Percentiles rank a stretch among this genome's conserved stretches.
Evolutionary conservation across 2,113 vertebrate species (phyloP).

Genomic region (Montifringilla adamsi): DNA sequence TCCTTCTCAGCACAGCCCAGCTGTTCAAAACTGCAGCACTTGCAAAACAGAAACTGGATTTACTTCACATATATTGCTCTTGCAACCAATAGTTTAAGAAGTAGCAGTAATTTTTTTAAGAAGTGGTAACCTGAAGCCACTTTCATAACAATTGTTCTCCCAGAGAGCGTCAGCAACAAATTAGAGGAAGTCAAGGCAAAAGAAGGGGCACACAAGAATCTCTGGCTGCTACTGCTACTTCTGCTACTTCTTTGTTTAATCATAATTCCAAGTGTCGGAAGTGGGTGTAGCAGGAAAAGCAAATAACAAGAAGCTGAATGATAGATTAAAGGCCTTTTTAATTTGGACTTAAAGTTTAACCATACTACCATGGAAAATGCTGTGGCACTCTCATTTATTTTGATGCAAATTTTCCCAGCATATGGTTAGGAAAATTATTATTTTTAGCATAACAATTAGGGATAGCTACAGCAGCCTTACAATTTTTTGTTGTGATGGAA

Average conservation of each 20-base stretch:
- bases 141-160: slow-evolving; percentile 14
- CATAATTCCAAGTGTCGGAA: slow-evolving; percentile 45
- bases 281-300: slow-evolving; percentile 61
- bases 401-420: background rate
- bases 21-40: background rate
- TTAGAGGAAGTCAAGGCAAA: slow-evolving; percentile 46
- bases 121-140: background rate
- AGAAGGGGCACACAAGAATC: slow-evolving; percentile 19
- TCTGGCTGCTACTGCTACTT: background rate
- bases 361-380: background rate
- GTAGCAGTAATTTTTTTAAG: background rate
- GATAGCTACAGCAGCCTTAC: background rate
- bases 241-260: slow-evolving; percentile 37
- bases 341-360: background rate
- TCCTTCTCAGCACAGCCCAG: background rate
- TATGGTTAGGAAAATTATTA: slow-evolving; percentile 1
- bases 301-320: slow-evolving; percentile 28
- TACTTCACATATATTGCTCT: background rate
- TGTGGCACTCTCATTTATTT: background rate
- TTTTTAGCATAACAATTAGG: background rate
- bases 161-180: background rate
- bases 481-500: background rate
- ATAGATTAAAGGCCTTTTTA: slow-evolving; percentile 8
- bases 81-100: background rate
- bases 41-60: background rate